Base-by-base conservation (phyloP, 2,797 vertebrate genomes). In the Avahi laniger region DNA sequence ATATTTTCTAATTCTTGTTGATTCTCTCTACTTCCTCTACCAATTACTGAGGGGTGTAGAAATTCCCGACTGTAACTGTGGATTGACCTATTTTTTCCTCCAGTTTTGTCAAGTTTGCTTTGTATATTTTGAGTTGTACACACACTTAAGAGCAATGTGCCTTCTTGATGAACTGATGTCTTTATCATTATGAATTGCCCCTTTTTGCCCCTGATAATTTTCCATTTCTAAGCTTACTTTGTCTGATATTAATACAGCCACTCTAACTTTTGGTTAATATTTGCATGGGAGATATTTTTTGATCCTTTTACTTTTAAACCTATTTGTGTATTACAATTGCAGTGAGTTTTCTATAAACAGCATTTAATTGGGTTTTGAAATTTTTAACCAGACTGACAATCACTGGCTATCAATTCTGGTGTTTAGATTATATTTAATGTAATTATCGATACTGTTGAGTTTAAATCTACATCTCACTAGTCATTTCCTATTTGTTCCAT, bases 261-360 rank as follows among this genome's bases (percentile, higher is more conserved):
- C 9, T 67, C 38, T 43, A 80, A 61, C 33, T 63, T 89, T 24
- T 85, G n/a, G 46, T 78, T 70, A 78, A 15, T n/a, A 26, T 92
- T 76, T 85, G 33, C 52, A 90, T 38, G 35, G 50, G 15, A 70
- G 72, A 79, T 35, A 24, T 1, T 48, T 81, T 52, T 41, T 72
- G 20, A 88, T 75, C 54, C 28, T 97, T 75, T 96, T 79, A 94
- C 30, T 59, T 67, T 82, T 84, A 80, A 91, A 80, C 4, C 41
- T 91, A 41, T 41, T 89, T 91, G 33, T 89, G 7, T 33, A 82
- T 41, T 63, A 80, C 14, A 59, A 65, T 7, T 59, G 76, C 9
- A 81, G 9, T 11, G 1, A n/a, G 10, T 69, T 78, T 88, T 43
- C 38, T 75, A 1, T 24, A 83, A 75, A 90, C 1, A 73, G 4